Base-by-base conservation (phyloP, 1,140 invertebrate species). In the Trichonephila clavata region DNA sequence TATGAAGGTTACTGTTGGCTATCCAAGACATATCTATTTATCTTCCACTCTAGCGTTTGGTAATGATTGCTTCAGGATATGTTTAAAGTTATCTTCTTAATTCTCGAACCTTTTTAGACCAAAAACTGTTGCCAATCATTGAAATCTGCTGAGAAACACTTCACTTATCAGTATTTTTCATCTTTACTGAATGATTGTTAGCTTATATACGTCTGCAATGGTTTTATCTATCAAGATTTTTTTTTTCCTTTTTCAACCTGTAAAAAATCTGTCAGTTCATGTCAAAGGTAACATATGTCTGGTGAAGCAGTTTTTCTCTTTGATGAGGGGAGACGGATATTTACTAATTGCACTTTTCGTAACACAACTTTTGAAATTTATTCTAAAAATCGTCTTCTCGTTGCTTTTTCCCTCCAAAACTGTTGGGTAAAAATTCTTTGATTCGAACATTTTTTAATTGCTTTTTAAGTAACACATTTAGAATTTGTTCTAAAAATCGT, bases 211-310 rank as follows among this genome's bases (percentile, higher is more conserved):
- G 71, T 77, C 71, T 77, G 71, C 71, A 27, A 39, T 77, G 18
- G 71, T 18, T 77, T 77, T 77, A 77, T 77, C 71, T 77, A 5
- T 6, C 4, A 50, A 50, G 18, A 6, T 39, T 24, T 77, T 77
- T 32, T 77, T 77, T 77, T 77, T 27, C 14, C n/a, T n/a, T 77
- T 77, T 77, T 32, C 27, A 77, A 77, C 71, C 71, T 77, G 71
- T 16, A 77, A 77, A 14, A 77, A 77, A 77, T 77, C 71, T 77
- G 32, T 27, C 27, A 77, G 71, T 77, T 77, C 71, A 77, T 50
- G 50, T 50, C 50, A 50, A 5, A 77, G 71, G 71, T 77, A 77
- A 77, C 27, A 32, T 39, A 77, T 39, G 71, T 77, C 32, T 32
- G 7, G 16, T 7, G 71, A 32, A 39, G 27, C 71, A 77, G 71